Percentiles rank a stretch among this genome's conserved stretches.
Evolutionary conservation across 2,113 vertebrate genomes (phyloP).

Genomic region (Platycercus adscitus): DNA sequence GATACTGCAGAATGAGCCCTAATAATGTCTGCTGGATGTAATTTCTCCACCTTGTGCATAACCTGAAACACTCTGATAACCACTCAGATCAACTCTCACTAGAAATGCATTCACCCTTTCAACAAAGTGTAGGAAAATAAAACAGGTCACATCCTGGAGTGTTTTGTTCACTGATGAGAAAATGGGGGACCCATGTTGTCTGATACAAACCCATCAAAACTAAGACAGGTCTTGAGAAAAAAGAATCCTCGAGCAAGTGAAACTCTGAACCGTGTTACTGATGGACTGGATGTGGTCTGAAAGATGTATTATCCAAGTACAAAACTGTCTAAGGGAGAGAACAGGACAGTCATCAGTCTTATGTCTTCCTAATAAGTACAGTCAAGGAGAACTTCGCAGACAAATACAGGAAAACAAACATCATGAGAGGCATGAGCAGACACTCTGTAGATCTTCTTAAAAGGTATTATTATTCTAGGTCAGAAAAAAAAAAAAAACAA

Average conservation of each 20-base stretch:
- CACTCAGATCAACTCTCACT: not conserved
- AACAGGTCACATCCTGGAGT: not conserved
- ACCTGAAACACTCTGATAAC: not conserved
- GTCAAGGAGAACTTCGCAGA: not conserved
- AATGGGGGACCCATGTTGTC: not conserved
- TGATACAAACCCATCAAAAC: not conserved
- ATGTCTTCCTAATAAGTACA: not conserved
- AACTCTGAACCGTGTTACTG: not conserved
- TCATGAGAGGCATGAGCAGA: not conserved
- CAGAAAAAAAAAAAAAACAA: not conserved
- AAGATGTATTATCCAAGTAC: not conserved
- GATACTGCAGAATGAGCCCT: not conserved
- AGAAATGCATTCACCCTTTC: not conserved
- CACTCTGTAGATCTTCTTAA: not conserved
- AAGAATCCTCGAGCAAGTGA: not conserved
- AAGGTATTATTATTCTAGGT: not conserved
- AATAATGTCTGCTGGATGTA: not conserved
- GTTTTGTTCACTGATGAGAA: not conserved
- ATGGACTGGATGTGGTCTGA: not conserved
- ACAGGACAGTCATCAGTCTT: not conserved
- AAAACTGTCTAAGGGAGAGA: not conserved
- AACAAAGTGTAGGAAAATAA: not conserved
- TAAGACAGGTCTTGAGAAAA: not conserved
- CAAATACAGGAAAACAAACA: not conserved
- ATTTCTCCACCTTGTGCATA: not conserved